These are phyloP conservation scores for Micrasema minimum DNA, from an alignment of 1,140 invertebrate genomes.

Conservation along the genomic window DNA sequence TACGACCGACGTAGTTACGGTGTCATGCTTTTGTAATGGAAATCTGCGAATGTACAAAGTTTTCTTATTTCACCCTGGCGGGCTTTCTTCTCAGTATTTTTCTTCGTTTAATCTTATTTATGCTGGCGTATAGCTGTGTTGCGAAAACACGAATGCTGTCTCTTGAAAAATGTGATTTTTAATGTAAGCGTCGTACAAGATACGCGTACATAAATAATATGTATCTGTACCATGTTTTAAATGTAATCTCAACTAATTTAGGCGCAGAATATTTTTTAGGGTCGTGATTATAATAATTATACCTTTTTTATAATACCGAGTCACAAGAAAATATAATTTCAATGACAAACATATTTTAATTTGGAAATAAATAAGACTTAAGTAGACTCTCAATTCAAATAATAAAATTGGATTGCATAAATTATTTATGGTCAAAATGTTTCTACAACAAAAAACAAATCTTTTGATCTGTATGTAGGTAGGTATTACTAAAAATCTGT, in stretches of 20 bases:
- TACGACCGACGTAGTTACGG: slow-evolving; percentile 51
- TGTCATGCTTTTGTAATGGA: slow-evolving; percentile 55
- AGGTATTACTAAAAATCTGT: too few relatives aligned
- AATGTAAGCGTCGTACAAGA: slow-evolving; percentile 26
- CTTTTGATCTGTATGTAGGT: too few relatives aligned
- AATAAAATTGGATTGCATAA: too few relatives aligned
- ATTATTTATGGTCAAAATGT: too few relatives aligned
- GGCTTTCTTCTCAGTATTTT: slow-evolving; percentile 53
- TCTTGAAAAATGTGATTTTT: slow-evolving; percentile 41
- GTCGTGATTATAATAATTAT: too few relatives aligned
- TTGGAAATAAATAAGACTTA: too few relatives aligned
- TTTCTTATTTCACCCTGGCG: slow-evolving; percentile 51
- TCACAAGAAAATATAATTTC: too few relatives aligned
- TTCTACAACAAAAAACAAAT: too few relatives aligned
- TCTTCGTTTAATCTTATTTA: slow-evolving; percentile 55
- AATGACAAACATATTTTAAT: too few relatives aligned
- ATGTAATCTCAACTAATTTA: not conserved
- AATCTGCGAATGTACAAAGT: slow-evolving; percentile 54
- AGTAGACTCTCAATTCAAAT: too few relatives aligned
- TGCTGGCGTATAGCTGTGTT: slow-evolving; percentile 52
- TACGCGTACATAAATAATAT: slow-evolving; percentile 3
- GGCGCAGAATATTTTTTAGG: not conserved
- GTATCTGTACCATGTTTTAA: slow-evolving; percentile 1
- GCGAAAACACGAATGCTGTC: slow-evolving; percentile 41
- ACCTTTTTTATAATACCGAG: too few relatives aligned